Percentiles rank a stretch among this genome's conserved stretches.
Conservation (phyloP, 1,140 invertebrate species). For the Orchestia grillus region DNA sequence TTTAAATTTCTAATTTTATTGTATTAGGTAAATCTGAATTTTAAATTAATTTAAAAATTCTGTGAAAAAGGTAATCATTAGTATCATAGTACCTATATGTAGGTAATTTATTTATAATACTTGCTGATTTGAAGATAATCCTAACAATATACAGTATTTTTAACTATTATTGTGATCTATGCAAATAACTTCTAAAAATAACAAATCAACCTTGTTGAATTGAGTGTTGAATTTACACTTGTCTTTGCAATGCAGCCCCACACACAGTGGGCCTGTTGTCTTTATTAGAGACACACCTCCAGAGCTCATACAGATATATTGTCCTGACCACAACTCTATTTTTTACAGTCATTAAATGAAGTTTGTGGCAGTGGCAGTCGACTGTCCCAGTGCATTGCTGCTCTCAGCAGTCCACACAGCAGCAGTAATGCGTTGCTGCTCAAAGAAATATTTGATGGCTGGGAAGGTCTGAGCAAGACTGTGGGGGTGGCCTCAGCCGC, state of each 20-base stretch:
- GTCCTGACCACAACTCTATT: not conserved
- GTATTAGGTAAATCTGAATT: too few relatives aligned
- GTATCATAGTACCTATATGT: too few relatives aligned
- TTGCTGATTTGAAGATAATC: too few relatives aligned
- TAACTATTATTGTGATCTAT: not conserved
- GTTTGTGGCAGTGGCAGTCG: conserved; percentile 23
- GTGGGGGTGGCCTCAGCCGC: not conserved
- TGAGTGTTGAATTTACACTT: not conserved
- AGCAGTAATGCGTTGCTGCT: not conserved
- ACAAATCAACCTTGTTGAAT: too few relatives aligned
- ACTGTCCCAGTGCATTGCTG: conserved; percentile 24
- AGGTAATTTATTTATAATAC: too few relatives aligned
- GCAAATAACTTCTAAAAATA: not conserved
- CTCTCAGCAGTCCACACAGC: conserved; percentile 26
- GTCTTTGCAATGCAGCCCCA: not conserved
- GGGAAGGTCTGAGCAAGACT: conserved; percentile 40
- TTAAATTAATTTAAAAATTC: too few relatives aligned
- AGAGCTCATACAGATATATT: not conserved
- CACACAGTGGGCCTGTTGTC: not conserved
- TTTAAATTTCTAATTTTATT: too few relatives aligned
- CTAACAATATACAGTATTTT: too few relatives aligned
- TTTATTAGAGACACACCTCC: not conserved
- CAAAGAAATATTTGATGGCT: conserved; percentile 44
- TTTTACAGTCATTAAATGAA: not conserved
- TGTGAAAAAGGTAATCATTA: too few relatives aligned